Percentiles rank a stretch among this genome's conserved stretches.
phyloP scores from a whole-genome alignment of 2,888 invertebrate species.

The Tiphia femorata region DNA sequence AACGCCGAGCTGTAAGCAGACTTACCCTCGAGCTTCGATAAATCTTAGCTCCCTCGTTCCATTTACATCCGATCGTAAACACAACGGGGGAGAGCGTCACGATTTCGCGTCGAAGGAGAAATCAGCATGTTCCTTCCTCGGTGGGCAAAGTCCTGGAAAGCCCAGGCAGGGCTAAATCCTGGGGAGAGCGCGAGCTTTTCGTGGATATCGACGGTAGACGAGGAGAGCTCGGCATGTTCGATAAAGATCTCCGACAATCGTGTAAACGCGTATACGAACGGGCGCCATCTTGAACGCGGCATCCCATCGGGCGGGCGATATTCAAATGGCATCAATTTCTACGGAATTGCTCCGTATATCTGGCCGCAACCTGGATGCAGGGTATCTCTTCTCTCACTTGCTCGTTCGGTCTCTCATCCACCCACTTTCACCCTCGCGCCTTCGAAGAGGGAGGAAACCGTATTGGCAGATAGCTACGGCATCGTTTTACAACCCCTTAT shows the following conservation, averaged over 20 bases:
- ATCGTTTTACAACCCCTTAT: slow-evolving; percentile 67
- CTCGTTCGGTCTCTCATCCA: too few species aligned
- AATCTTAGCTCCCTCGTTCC: too few species aligned
- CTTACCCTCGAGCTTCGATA: too few species aligned
- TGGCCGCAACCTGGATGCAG: slow-evolving; percentile 46
- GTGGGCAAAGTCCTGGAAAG: too few species aligned
- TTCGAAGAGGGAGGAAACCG: slow-evolving; percentile 43
- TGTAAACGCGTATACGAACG: slow-evolving; percentile 46
- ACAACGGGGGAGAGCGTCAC: too few species aligned
- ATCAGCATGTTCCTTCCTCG: too few species aligned
- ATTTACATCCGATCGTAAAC: too few species aligned
- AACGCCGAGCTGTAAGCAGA: too few species aligned
- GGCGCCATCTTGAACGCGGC: slow-evolving; percentile 44
- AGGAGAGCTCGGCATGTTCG: neutral
- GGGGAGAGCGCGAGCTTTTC: neutral
- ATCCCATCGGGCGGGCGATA: slow-evolving; percentile 53
- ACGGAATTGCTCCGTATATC: slow-evolving; percentile 59
- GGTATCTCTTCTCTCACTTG: slow-evolving; percentile 23
- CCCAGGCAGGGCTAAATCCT: too few species aligned
- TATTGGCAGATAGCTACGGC: slow-evolving; percentile 65
- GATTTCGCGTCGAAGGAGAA: too few species aligned
- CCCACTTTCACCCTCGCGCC: neutral
- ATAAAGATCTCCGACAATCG: slow-evolving; percentile 51
- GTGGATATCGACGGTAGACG: neutral
- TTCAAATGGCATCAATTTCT: slow-evolving; percentile 67